These are phyloP conservation scores for Eulacestoma nigropectus DNA, from an alignment of 2,113 vertebrate species.

Conservation along the genomic window DNA sequence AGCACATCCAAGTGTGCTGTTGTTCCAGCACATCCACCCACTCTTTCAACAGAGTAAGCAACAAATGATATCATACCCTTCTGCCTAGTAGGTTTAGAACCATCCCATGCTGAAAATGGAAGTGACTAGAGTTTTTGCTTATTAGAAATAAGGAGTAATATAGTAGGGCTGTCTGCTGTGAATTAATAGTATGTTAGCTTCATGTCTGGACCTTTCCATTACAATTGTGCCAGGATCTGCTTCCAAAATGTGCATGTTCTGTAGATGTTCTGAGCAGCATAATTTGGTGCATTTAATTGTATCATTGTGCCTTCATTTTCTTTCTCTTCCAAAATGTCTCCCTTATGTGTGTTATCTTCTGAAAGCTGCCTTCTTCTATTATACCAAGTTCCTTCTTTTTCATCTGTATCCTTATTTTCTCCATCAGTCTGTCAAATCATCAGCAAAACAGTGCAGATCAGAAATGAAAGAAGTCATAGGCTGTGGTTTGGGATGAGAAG, in stretches of 20 bases:
- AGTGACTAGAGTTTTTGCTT: neutral
- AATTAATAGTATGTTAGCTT: neutral
- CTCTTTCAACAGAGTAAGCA: neutral
- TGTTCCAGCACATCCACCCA: constrained; percentile 14
- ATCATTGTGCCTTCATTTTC: neutral
- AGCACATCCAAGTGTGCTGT: neutral
- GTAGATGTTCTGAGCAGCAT: neutral
- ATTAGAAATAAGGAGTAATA: neutral
- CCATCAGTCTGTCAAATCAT: neutral
- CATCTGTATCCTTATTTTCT: neutral
- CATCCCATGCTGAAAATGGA: neutral
- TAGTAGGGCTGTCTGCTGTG: neutral
- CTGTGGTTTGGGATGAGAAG: neutral
- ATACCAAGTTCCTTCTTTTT: neutral
- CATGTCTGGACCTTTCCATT: neutral
- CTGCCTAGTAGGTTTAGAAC: neutral
- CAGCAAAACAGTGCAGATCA: neutral
- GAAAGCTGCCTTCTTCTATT: neutral
- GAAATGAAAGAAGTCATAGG: neutral
- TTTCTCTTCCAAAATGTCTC: neutral
- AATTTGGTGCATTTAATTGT: neutral
- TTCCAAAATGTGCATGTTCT: neutral
- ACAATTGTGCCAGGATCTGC: neutral
- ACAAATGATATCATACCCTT: constrained; percentile 9
- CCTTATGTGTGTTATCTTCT: neutral